A percentile compares a stretch with the other conserved stretches of the same genome.
These are phyloP conservation scores for Sarcophaga caerulescens DNA, from an alignment of 2,888 invertebrate species.

Conservation along the genomic window DNA sequence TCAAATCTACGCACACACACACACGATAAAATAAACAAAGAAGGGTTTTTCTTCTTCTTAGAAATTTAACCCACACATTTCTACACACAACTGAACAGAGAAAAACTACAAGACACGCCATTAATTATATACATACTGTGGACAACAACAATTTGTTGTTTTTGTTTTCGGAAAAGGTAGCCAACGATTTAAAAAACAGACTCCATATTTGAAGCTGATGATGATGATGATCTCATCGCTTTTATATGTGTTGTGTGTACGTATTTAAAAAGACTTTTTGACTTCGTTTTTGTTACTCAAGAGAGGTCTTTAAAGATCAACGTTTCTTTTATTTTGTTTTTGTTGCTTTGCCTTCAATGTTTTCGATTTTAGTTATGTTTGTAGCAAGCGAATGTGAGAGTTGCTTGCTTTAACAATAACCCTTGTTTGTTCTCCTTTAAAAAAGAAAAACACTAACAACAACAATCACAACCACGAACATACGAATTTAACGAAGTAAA, in stretches of 20 bases:
- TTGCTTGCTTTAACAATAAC: conserved; percentile 38
- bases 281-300: conserved; percentile 38
- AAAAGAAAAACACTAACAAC: background rate
- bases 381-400: background rate
- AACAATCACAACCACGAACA: background rate
- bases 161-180: conserved; percentile 44
- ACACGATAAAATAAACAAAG: conserved; percentile 4
- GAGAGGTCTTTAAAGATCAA: conserved; percentile 63
- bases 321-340: conserved; percentile 9
- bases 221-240: conserved; percentile 68
- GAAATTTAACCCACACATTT: conserved; percentile 50
- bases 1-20: background rate
- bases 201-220: conserved; percentile 38
- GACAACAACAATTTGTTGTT: conserved; percentile 2
- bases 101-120: conserved; percentile 39
- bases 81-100: background rate
- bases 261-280: conserved; percentile 57
- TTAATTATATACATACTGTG: conserved; percentile 45
- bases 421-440: conserved; percentile 47
- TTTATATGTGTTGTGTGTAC: background rate
- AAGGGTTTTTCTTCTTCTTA: conserved; percentile 28
- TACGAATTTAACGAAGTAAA: background rate
- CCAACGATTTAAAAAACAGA: conserved; percentile 19
- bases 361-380: too few species aligned
- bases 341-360: background rate